Evolutionary conservation across 2,113 vertebrate species (phyloP), one percentile per base, ranked within the genome.

Genomic region (Hiodon alosoides): DNA sequence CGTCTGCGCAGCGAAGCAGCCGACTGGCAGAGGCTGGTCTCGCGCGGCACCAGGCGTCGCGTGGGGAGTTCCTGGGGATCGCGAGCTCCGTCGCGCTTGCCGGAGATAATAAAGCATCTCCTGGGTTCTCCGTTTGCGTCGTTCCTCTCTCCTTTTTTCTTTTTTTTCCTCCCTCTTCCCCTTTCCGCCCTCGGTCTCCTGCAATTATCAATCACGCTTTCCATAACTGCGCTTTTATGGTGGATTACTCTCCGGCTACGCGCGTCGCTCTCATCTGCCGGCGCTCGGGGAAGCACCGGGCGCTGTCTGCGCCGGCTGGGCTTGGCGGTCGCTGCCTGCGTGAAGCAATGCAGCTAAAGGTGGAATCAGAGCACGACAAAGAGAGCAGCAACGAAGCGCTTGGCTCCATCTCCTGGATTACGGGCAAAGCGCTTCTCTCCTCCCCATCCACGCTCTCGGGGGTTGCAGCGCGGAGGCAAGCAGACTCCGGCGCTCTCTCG

Each of bases 21-120:
- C 80, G 86, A 84, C 90, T 87, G 84, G 91, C 87, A 81, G 81
- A 81, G 87, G 88, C 89, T 10, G 8, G 61, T 7, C 70, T 72
- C 51, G 48, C 61, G 88, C 84, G 81, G 84, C 88, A 90, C 90
- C 89, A 92, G 92, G 89, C 90, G 91, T 90, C 87, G 87, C 90
- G 91, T 88, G 91, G 90, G 92, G 69, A 90, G 84, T 78, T 86
- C 84, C 75, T 80, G 83, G 86, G 81, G 86, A 89, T 79, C 87
- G 86, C 85, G 87, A 83, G 85, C 77, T 82, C 54, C 72, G 86
- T 46, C 61, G 17, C 13, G 83, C 89, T 77, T 85, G 86, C 77
- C 83, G 67, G 86, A 82, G 86, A 87, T 79, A 87, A 83, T 3
- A 78, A 81, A 88, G 81, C 76, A 78, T 79, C 73, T 78, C 84